Conservation (phyloP, 2,888 invertebrate genomes). For the Thecophora atra region DNA sequence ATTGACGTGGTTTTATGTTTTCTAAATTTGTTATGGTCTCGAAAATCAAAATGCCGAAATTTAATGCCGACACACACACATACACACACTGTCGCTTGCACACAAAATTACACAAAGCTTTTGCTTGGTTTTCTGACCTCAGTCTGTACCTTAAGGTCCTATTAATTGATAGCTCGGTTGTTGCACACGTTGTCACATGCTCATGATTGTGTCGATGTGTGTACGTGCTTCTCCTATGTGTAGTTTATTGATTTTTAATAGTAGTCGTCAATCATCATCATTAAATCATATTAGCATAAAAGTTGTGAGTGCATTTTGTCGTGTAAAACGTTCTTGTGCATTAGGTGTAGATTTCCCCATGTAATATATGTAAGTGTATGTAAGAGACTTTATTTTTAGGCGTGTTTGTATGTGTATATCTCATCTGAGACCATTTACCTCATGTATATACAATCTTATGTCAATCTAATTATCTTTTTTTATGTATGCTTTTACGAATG, state of each 20-base stretch:
- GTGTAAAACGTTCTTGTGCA: slow-evolving; percentile 7
- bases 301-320: slow-evolving; percentile 18
- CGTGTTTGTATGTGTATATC: too few species aligned
- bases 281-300: slow-evolving; percentile 34
- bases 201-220: slow-evolving; percentile 24
- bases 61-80: slow-evolving; percentile 20
- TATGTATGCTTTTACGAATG: too few species aligned
- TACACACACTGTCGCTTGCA: background rate
- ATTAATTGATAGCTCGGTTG: too few species aligned
- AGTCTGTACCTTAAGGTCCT: slow-evolving; percentile 23
- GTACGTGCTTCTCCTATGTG: slow-evolving; percentile 21
- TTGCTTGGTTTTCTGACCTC: slow-evolving; percentile 60
- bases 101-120: slow-evolving; percentile 18
- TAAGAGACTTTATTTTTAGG: background rate
- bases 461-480: too few species aligned
- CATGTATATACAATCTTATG: too few species aligned
- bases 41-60: background rate
- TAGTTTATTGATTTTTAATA: slow-evolving; percentile 27
- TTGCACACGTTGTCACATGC: too few species aligned
- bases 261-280: slow-evolving; percentile 24
- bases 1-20: background rate
- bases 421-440: too few species aligned
- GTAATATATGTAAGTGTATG: background rate
- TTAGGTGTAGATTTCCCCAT: background rate
- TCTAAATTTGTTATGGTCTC: background rate